Evolutionary conservation across 2,797 vertebrate species (phyloP), one percentile per base, ranked within the genome.

Genomic region (Betta splendens): DNA sequence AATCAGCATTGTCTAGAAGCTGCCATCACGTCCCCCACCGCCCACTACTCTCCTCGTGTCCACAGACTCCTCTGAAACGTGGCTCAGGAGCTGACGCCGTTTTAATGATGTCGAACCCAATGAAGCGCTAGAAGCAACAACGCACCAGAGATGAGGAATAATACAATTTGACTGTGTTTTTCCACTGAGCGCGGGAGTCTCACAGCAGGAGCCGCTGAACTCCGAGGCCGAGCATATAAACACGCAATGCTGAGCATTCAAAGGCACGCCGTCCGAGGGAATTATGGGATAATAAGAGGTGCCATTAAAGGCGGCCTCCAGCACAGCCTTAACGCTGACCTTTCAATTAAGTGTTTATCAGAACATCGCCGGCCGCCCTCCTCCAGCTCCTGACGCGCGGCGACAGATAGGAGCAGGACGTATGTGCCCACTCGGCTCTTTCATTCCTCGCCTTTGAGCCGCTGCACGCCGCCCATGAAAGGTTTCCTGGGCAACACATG

Each of bases 401-500:
- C 21, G 69, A 64, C 32, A 31, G 52, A 51, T 26, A 31, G 26
- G 52, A 28, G 36, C 44, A 20, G 50, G 44, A 37, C 20, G 16
- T 9, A 39, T 49, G 62, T 32, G 42, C 47, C 62, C 52, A 51
- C 68, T 75, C 45, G 48, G 56, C 63, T 57, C 64, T 70, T 79
- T 81, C 54, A 75, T 67, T 73, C 38, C 50, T 64, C 17, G 49
- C 60, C 69, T 75, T 59, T 67, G 64, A 72, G 53, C 32, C 3
- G 17, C 53, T 46, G 39, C 65, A 72, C 28, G 13, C 13, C 1
- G 18, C 21, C 37, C 64, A 58, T 77, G 75, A 85, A 79, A 75
- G 77, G 83, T 85, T 85, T 69, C 83, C 75, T 1, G 45, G 67
- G 79, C 9, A 70, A 80, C 72, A 28, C 48, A n/a, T 49, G 33